Conservation (phyloP, 1,140 invertebrate species). For the Neodiprion pinetum region DNA sequence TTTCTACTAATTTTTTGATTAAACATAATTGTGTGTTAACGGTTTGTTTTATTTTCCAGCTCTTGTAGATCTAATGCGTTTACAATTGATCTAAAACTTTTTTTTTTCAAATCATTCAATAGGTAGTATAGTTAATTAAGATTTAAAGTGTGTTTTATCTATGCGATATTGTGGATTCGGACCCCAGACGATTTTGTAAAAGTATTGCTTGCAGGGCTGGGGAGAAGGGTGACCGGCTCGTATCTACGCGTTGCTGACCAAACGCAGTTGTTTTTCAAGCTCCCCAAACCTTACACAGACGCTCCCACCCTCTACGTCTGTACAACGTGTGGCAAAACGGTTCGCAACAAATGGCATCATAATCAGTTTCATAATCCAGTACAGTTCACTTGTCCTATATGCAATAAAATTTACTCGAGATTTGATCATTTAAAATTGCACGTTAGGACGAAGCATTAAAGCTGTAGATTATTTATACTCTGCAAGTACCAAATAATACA, state of each 20-base stretch:
- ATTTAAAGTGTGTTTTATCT: neutral
- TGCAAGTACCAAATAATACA: neutral
- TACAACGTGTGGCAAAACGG: neutral
- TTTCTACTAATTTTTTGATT: conserved; percentile 65
- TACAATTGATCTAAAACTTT: neutral
- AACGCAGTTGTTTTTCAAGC: neutral
- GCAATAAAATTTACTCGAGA: conserved; percentile 3
- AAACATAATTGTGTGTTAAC: conserved; percentile 62
- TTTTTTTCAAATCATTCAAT: too few species aligned
- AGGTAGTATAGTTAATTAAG: too few species aligned
- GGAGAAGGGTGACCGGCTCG: neutral
- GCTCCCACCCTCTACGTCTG: neutral
- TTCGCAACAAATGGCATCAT: conserved; percentile 10
- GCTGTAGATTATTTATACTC: neutral
- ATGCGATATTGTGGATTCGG: neutral
- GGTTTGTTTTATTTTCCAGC: conserved; percentile 46
- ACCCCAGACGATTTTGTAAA: neutral
- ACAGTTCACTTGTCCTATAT: conserved; percentile 8
- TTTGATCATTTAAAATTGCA: neutral
- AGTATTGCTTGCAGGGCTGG: conserved; percentile 6
- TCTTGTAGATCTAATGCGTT: conserved; percentile 23
- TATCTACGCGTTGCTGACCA: neutral
- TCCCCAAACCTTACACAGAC: neutral
- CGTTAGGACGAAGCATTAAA: neutral
- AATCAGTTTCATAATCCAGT: conserved; percentile 14